phyloP scores from a whole-genome alignment of 1,140 invertebrate genomes.

The Neotoxoptera formosana region DNA sequence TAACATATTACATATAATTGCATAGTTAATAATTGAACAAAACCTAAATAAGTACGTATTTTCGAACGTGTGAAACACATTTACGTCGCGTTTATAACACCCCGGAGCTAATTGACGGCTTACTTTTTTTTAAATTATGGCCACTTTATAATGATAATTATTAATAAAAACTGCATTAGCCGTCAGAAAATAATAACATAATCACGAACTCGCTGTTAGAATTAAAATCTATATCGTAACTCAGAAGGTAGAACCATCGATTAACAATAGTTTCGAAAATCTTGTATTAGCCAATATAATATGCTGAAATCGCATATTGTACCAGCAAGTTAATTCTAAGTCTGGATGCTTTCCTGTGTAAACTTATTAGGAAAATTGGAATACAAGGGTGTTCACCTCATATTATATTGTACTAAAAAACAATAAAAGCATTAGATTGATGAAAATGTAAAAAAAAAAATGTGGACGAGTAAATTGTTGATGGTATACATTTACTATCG shows the following conservation, averaged over 20 bases:
- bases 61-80: not conserved
- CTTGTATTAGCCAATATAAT: not conserved
- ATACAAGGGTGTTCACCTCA: too few species aligned
- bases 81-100: not conserved
- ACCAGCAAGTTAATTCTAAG: not conserved
- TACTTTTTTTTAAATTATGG: constrained; percentile 14
- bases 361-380: not conserved
- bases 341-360: not conserved
- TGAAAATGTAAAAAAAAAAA: too few species aligned
- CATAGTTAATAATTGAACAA: not conserved
- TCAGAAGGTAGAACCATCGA: too few species aligned
- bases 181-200: constrained; percentile 3
- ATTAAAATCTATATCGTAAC: not conserved
- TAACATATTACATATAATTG: not conserved
- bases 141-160: not conserved
- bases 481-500: too few species aligned
- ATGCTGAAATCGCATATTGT: not conserved
- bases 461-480: too few species aligned
- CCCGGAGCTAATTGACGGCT: not conserved
- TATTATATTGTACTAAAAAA: too few species aligned
- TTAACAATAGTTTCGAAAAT: not conserved
- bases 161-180: not conserved
- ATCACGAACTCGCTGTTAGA: not conserved
- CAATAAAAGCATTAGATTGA: too few species aligned
- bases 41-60: not conserved